Conservation (phyloP, 1,140 invertebrate species). For the Drosophila orena region DNA sequence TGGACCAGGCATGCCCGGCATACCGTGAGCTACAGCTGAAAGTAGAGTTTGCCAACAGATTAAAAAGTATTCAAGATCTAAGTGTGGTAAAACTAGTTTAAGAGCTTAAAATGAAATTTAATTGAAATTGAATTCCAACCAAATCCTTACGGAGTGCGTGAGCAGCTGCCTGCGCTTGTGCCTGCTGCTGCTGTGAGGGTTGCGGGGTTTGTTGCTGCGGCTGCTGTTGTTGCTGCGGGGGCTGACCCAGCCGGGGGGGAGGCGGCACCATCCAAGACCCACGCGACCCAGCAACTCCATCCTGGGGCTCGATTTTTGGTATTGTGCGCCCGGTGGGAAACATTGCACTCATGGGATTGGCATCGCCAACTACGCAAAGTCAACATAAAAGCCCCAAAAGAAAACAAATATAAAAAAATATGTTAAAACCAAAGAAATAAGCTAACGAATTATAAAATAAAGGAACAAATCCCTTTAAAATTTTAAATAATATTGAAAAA, state of each 20-base stretch:
- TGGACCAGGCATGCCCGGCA: constrained; percentile 73
- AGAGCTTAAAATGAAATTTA: background rate
- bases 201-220: constrained; percentile 46
- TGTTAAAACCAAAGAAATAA: constrained; percentile 14
- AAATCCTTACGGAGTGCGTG: constrained; percentile 87
- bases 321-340: constrained; percentile 85
- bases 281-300: constrained; percentile 64
- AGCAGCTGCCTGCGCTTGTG: constrained; percentile 79
- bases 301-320: constrained; percentile 85
- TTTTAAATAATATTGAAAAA: background rate
- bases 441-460: constrained; percentile 1
- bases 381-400: constrained; percentile 34
- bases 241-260: constrained; percentile 60
- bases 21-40: constrained; percentile 79
- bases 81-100: too few relatives aligned
- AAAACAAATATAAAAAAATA: constrained; percentile 37
- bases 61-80: too few relatives aligned
- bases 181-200: constrained; percentile 34
- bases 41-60: background rate
- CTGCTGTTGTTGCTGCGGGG: constrained; percentile 48
- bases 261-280: constrained; percentile 81
- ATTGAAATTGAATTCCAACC: constrained; percentile 50
- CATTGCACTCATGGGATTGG: constrained; percentile 85
- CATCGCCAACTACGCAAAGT: constrained; percentile 77
- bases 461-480: background rate